Base-by-base conservation (phyloP, 2,797 vertebrate genomes). In the Cichlasoma orientale region DNA sequence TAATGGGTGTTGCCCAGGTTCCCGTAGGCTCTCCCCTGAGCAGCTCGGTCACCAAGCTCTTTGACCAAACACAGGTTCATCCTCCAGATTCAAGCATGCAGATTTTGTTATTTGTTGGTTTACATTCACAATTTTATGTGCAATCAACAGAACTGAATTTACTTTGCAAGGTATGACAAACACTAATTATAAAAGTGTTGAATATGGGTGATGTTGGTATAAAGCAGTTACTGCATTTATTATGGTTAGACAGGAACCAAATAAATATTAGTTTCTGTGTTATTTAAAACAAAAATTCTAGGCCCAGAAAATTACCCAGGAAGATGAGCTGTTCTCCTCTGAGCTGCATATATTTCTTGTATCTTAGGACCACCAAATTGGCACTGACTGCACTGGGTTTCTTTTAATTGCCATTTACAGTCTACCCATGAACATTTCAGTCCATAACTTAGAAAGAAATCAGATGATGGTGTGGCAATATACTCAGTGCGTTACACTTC, bases 1-100 rank as follows among this genome's bases (percentile, higher is more conserved):
- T 99, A 99, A 83, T 99, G 98, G 12, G 98, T 98, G 93, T 99
- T 99, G 66, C 98, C 98, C 0, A 99, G 96, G 92, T 99, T 99
- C 75, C 98, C 98, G 0, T 96, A 99, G 5, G 98, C 98, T 52
- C 98, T 94, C 53, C 98, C 98, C 92, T 98, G 98, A 0, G 98
- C 98, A 0, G 98, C 98, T 73, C 98, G 92, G 92, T 99, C 98
- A 0, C 97, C 97, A 54, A 99, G 92, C 89, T 98, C 97, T 93
- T 98, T 98, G 77, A 99, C 98, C 90, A 99, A 92, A 71, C 96
- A 96, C 85, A 99, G 90, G 88, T 99, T 99, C 96, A 96, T 97
- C 95, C 98, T 99, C 16, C 52, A 88, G 53, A 59, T 18, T 27
- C 0, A 31, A 58, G 7, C 11, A 79, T 3, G 78, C 14, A 33